Evolutionary conservation across 2,113 vertebrate species (phyloP).

Genomic region (Delphinus delphis): DNA sequence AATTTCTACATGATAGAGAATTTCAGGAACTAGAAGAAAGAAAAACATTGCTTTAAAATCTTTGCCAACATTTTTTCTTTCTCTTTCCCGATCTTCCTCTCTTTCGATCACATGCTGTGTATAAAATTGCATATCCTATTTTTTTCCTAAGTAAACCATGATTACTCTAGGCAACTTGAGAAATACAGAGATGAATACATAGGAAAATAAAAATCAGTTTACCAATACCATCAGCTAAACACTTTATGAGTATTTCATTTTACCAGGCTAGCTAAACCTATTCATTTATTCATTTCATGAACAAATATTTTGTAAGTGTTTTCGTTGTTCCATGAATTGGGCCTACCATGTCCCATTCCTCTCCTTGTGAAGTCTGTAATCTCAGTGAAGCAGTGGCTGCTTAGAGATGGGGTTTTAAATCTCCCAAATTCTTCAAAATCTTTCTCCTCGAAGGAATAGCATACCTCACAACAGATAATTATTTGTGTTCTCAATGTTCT

Average conservation of each 20-base stretch:
- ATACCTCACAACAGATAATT: background rate
- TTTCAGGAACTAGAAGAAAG: background rate
- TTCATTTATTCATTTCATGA: background rate
- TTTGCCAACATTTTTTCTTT: background rate
- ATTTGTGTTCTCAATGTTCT: background rate
- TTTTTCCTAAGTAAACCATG: background rate
- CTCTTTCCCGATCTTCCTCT: background rate
- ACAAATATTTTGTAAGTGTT: background rate
- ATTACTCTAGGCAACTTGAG: background rate
- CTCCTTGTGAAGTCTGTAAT: background rate
- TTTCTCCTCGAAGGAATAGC: background rate
- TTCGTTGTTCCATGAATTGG: background rate
- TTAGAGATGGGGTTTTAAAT: background rate
- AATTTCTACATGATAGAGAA: background rate
- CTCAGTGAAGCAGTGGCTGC: background rate
- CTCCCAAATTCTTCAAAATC: background rate
- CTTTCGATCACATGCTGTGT: background rate
- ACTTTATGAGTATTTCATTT: background rate
- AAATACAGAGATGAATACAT: background rate
- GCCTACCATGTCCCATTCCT: accelerated
- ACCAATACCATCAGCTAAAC: background rate
- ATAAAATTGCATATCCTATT: background rate
- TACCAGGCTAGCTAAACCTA: background rate
- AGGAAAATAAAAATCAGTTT: background rate
- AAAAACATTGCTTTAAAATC: background rate